These are phyloP conservation scores for Drosophila littoralis DNA, from an alignment of 1,140 invertebrate species.

Conservation along the genomic window DNA sequence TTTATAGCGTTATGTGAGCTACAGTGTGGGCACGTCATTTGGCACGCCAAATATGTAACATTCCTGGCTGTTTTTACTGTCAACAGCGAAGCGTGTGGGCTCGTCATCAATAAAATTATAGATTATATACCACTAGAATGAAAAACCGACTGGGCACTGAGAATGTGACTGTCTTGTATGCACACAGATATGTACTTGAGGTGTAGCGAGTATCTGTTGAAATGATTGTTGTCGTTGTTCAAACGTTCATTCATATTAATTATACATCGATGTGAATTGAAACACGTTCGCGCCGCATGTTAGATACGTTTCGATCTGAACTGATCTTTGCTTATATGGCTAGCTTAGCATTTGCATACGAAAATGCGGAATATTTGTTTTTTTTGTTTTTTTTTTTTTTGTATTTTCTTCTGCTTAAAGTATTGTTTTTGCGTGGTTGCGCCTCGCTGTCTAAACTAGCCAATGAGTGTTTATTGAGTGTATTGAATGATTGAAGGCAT, in stretches of 20 bases:
- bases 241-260: constrained; percentile 71
- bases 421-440: constrained; percentile 50
- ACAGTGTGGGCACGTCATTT: constrained; percentile 40
- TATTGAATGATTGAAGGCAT: constrained; percentile 15
- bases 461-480: constrained; percentile 42
- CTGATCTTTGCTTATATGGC: constrained; percentile 58
- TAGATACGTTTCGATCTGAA: constrained; percentile 47
- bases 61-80: constrained; percentile 50
- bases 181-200: constrained; percentile 58
- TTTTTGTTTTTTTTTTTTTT: neutral
- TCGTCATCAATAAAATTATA: constrained; percentile 47
- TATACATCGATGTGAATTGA: constrained; percentile 65
- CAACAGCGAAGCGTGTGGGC: constrained; percentile 55
- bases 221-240: constrained; percentile 17
- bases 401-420: no score
- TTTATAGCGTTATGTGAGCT: constrained; percentile 15
- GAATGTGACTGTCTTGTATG: constrained; percentile 27
- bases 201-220: constrained; percentile 21
- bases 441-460: constrained; percentile 40
- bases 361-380: constrained; percentile 41
- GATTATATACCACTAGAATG: constrained; percentile 37
- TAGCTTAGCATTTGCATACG: constrained; percentile 71
- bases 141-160: constrained; percentile 2
- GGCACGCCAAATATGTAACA: constrained; percentile 61
- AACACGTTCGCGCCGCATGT: constrained; percentile 64